phyloP scores from a whole-genome alignment of 1,140 invertebrate species.

The Drosophila ficusphila region DNA sequence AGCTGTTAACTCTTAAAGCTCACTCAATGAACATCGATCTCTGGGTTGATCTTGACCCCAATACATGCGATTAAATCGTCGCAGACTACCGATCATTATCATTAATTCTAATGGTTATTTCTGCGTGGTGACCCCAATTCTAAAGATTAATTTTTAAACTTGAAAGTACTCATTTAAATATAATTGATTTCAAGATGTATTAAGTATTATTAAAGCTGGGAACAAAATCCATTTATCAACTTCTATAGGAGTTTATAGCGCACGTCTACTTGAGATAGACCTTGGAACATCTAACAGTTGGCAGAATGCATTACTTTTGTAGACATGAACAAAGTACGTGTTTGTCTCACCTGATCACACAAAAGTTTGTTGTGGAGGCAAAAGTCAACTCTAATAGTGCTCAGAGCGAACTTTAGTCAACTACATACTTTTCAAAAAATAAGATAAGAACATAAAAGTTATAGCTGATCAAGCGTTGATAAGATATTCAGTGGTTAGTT shows the following conservation, averaged over 20 bases:
- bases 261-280: neutral
- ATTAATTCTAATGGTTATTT: neutral
- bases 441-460: constrained; percentile 13
- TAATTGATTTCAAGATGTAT: no score
- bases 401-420: constrained; percentile 1
- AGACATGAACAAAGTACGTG: constrained; percentile 22
- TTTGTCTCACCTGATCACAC: constrained; percentile 28
- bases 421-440: neutral
- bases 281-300: constrained; percentile 1
- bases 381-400: neutral
- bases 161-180: no score
- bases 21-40: neutral
- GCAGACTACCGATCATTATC: neutral
- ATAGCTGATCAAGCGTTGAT: neutral
- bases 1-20: neutral
- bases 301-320: neutral
- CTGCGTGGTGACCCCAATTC: neutral
- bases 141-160: constrained; percentile 1
- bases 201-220: no score
- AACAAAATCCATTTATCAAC: no score
- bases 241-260: neutral
- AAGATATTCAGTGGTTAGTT: neutral
- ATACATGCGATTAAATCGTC: neutral
- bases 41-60: neutral
- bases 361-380: neutral